Base-by-base conservation (phyloP, 2,888 invertebrate genomes). In the Cerceris rybyensis region DNA sequence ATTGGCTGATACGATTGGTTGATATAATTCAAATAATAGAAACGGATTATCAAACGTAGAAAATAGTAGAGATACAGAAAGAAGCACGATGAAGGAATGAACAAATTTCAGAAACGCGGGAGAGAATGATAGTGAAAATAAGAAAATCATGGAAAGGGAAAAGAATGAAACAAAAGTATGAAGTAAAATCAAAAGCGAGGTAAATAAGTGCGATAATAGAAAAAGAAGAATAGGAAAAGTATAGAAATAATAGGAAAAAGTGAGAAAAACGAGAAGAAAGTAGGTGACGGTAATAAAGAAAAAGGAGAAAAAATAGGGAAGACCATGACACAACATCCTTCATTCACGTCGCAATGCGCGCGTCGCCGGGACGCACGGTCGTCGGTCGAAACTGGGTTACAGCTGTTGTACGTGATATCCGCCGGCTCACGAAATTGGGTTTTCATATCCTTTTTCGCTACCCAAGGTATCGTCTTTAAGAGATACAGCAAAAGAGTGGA, bases 341-440 rank as follows among this genome's bases (percentile, higher is more conserved):
- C 75, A 78, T 75, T 78, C 75, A 66, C 58, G 58, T 75, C 52
- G 59, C 42, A 52, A 54, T 70, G 65, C 70, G 71, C 72, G 59
- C 72, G 41, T 11, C 41, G 67, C 50, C 39, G 63, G 52, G 63
- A 63, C 39, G 63, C 71, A 78, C 71, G 78, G 71, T 66, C 68
- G 52, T 72, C 54, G 50, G 54, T 68, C 9, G 72, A 73, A 79
- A 79, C 70, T 79, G 64, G 79, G 79, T 79, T 79, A 79, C 73
- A 79, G 70, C 75, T 75, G 78, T 78, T 73, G 78, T 80, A 80
- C 68, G 78, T 70, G 75, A 78, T 78, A 80, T 63, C 71, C 68
- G 71, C 14, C 59, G 55, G 54, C 55, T 57, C 60, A 66, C 61
- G 59, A 78, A 80, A 80, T 78, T 80, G 66, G 70, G 69, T 74